A percentile compares a stretch with the other conserved stretches of the same genome.
Evolutionary conservation across 2,797 vertebrate genomes (phyloP).

Genomic region (Poecilia wingei): DNA sequence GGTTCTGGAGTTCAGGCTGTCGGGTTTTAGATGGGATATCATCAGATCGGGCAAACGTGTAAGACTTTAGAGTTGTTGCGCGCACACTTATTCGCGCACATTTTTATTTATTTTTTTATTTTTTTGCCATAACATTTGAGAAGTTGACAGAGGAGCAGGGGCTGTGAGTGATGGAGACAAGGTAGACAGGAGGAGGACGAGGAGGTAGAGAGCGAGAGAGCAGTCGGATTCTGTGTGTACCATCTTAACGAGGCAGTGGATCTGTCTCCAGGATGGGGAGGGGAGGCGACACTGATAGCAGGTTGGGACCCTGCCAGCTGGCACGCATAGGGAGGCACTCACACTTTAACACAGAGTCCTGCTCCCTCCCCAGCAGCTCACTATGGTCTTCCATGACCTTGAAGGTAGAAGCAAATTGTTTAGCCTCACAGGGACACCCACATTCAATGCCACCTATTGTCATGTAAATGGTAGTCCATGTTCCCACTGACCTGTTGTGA

Average conservation of each 20-base stretch:
- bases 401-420: conserved; percentile 49
- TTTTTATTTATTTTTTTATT: conserved; percentile 6
- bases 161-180: conserved; percentile 26
- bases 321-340: conserved; percentile 26
- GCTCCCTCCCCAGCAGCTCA: conserved; percentile 34
- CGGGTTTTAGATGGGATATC: conserved; percentile 11
- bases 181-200: conserved; percentile 10
- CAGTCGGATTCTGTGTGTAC: conserved; percentile 50
- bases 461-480: conserved; percentile 41
- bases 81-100: not conserved
- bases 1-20: conserved; percentile 27
- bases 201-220: conserved; percentile 12
- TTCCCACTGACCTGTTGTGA: conserved; percentile 44
- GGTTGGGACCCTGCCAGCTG: conserved; percentile 60
- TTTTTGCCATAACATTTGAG: conserved; percentile 45
- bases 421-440: conserved; percentile 42
- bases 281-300: conserved; percentile 55
- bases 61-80: not conserved
- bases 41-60: conserved; percentile 8
- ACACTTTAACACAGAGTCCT: conserved; percentile 18
- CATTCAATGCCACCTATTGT: conserved; percentile 47
- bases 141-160: conserved; percentile 37
- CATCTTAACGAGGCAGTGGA: conserved; percentile 55
- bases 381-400: conserved; percentile 67
- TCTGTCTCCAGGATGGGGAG: conserved; percentile 47